A percentile compares a stretch with the other conserved stretches of the same genome.
phyloP scores from a whole-genome alignment of 2,888 invertebrate species.

The Octodonta nipae region DNA sequence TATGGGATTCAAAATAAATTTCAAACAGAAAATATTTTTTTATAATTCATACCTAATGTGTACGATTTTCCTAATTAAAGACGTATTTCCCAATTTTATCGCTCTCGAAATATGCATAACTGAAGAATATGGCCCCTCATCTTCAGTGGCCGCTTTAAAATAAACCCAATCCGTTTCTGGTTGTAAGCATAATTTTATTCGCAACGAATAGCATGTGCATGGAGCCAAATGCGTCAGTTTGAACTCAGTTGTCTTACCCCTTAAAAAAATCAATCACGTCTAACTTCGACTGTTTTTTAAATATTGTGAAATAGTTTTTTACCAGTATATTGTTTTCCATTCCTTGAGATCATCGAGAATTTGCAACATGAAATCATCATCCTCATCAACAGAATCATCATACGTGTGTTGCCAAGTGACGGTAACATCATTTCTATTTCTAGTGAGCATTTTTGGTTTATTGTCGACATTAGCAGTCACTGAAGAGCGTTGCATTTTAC shows the following conservation, averaged over 20 bases:
- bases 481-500: not conserved
- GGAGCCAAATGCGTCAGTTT: conserved; percentile 38
- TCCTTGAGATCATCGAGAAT: conserved; percentile 19
- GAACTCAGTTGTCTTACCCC: conserved; percentile 37
- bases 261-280: no score
- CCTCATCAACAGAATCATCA: conserved; percentile 3
- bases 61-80: conserved; percentile 27
- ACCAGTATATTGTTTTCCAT: conserved; percentile 25
- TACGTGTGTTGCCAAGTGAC: conserved; percentile 21
- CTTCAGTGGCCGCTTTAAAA: conserved; percentile 28
- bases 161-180: conserved; percentile 23
- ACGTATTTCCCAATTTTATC: conserved; percentile 23
- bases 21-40: no score
- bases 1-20: no score
- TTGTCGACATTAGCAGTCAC: not conserved
- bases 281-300: no score
- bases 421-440: conserved; percentile 13
- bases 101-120: conserved; percentile 27
- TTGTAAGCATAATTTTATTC: conserved; percentile 32
- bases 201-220: conserved; percentile 39
- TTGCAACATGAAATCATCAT: conserved; percentile 15
- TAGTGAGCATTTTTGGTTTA: conserved; percentile 10
- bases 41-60: conserved; percentile 19
- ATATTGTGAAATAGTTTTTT: no score
- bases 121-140: conserved; percentile 21